A percentile compares a stretch with the other conserved stretches of the same genome.
Conservation (phyloP, 2,888 invertebrate species). For the Spisula subtruncata region DNA sequence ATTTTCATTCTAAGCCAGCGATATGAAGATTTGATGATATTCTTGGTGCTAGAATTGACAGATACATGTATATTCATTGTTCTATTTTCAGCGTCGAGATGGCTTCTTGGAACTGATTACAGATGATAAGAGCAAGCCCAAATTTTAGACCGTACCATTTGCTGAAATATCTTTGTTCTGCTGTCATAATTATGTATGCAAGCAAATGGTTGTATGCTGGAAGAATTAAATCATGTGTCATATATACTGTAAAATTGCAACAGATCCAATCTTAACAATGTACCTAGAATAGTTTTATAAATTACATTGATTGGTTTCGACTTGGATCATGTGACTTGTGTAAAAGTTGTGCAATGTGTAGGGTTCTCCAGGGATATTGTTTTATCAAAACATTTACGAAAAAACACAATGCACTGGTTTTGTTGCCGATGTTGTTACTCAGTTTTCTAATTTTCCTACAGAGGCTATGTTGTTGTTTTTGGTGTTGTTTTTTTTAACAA, state of each 20-base stretch:
- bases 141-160: not conserved
- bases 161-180: not conserved
- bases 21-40: too few relatives aligned
- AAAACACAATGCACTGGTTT: too few relatives aligned
- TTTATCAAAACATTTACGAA: too few relatives aligned
- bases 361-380: not conserved
- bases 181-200: not conserved
- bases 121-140: constrained; percentile 54
- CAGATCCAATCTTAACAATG: not conserved
- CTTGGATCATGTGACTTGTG: too few relatives aligned
- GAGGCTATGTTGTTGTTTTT: too few relatives aligned
- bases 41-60: not conserved
- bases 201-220: not conserved
- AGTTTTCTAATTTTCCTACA: too few relatives aligned
- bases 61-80: not conserved
- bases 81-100: constrained; percentile 54
- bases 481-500: too few relatives aligned
- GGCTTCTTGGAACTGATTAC: constrained; percentile 53
- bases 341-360: not conserved
- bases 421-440: too few relatives aligned
- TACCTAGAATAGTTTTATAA: not conserved
- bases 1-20: too few relatives aligned
- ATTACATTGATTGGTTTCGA: not conserved
- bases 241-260: not conserved
- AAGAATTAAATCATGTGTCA: not conserved